Evolutionary conservation across 2,113 vertebrate species (phyloP), one percentile per base, ranked within the genome.

Genomic region (Theristicus caerulescens): DNA sequence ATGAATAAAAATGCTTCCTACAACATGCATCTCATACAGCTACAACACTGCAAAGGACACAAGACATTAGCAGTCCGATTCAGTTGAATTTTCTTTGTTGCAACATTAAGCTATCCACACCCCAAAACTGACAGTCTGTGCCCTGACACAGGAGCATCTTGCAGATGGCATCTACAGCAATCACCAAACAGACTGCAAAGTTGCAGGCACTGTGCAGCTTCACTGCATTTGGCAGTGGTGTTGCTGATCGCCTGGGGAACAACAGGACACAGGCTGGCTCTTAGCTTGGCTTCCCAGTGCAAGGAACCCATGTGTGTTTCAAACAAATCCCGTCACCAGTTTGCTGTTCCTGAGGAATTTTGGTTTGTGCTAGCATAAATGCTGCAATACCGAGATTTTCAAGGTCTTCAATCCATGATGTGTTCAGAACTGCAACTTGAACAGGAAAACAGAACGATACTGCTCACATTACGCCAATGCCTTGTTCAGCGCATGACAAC

Each of bases 401-500:
- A 66, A 73, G 54, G 51, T 42, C 77, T 91, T 61, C 31, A 52
- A 4, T 72, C 72, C 59, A n/a, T 32, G 61, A 13, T 9, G 22
- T 25, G 40, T 88, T 94, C 87, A 59, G 70, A 95, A 64, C 42
- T 16, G 46, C 93, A 86, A 21, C 66, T 58, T 64, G 49, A 92
- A 86, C 65, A 44, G n/a, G 82, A 69, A 74, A 94, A 64, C 27
- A 80, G 62, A 94, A 74, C 1, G 5, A 40, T 40, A 40, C 51
- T 88, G 94, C 94, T 81, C 83, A 57, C 67, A 17, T 94, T 86
- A 88, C 51, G 71, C 88, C 74, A 92, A 85, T 18, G 19, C 65
- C 93, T 93, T 84, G 78, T 96, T 97, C 82, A 97, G 91, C 38
- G 38, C 54, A 47, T 90, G 91, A 96, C 94, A 95, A 90, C 83